phyloP scores from a whole-genome alignment of 64 coral and sea anemone species.

The Dendronephthya gigantea region DNA sequence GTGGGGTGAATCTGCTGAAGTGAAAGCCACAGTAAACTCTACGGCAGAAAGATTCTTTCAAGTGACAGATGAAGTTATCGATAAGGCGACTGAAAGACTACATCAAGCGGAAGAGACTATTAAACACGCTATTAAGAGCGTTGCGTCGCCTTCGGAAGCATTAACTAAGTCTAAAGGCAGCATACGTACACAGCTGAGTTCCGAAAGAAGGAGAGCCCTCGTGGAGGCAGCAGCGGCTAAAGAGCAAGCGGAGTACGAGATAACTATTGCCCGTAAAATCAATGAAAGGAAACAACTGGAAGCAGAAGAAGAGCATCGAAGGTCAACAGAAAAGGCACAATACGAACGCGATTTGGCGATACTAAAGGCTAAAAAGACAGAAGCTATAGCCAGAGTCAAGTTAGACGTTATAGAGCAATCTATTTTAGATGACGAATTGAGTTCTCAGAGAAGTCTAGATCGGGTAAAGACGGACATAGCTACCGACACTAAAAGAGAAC shows the following conservation, averaged over 20 bases:
- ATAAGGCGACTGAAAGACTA: not conserved
- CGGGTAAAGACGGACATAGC: not conserved
- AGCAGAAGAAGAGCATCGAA: conserved; percentile 9
- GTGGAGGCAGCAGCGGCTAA: conserved; percentile 39
- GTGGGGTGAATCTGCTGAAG: not conserved
- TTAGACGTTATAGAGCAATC: conserved; percentile 35
- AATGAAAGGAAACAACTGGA: conserved; percentile 19
- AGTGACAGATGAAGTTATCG: not conserved
- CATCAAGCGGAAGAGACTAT: not conserved
- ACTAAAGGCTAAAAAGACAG: conserved; percentile 5
- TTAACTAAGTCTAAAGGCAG: not conserved
- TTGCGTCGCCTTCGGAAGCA: not conserved
- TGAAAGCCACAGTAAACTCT: not conserved
- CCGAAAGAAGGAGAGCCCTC: conserved; percentile 19
- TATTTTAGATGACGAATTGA: conserved; percentile 17
- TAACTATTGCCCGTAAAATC: conserved; percentile 18
- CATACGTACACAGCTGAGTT: not conserved
- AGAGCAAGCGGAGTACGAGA: conserved; percentile 15
- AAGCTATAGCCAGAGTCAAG: conserved; percentile 18
- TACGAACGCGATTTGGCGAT: conserved; percentile 16
- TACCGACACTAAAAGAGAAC: not conserved
- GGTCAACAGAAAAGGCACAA: conserved; percentile 1
- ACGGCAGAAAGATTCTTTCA: not conserved
- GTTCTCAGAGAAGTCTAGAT: not conserved
- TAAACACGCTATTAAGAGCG: not conserved